Percentiles rank a stretch among this genome's conserved stretches.
Conservation (phyloP, 37 sponge, comb jelly and placozoan species). For the Theonella swinhoei region DNA sequence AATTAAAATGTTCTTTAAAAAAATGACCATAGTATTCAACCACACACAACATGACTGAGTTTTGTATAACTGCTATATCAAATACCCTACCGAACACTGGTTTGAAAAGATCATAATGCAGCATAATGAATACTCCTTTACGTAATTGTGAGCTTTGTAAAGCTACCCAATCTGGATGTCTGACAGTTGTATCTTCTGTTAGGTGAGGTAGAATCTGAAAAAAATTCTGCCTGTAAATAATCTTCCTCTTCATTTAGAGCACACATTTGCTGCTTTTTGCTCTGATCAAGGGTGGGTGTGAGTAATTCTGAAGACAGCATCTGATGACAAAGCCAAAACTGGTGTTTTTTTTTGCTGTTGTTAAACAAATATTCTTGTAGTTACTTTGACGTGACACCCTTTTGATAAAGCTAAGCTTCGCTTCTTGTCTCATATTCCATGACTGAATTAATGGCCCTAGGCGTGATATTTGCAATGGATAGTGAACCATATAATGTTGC, state of each 20-base stretch:
- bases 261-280: not conserved
- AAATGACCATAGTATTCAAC: not conserved
- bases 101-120: not conserved
- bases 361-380: constrained; percentile 42
- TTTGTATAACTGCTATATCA: constrained; percentile 19
- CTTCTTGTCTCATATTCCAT: constrained; percentile 54
- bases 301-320: constrained; percentile 16
- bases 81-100: constrained; percentile 24
- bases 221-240: not conserved
- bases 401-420: constrained; percentile 52
- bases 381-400: constrained; percentile 37
- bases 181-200: constrained; percentile 6
- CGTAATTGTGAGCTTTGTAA: constrained; percentile 8
- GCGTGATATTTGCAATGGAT: constrained; percentile 46
- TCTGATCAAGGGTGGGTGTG: constrained; percentile 10
- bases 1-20: constrained; percentile 12
- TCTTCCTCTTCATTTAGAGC: constrained; percentile 7
- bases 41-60: constrained; percentile 1
- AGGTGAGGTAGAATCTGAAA: not conserved
- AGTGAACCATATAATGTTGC: constrained; percentile 51
- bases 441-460: constrained; percentile 47
- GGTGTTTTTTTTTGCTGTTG: constrained; percentile 39
- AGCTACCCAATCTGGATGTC: constrained; percentile 21
- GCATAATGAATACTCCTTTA: constrained; percentile 11
- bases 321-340: constrained; percentile 43